Evolutionary conservation across 2,888 invertebrate species (phyloP), one percentile per base, ranked within the genome.

Genomic region (Ditula angustiorana): DNA sequence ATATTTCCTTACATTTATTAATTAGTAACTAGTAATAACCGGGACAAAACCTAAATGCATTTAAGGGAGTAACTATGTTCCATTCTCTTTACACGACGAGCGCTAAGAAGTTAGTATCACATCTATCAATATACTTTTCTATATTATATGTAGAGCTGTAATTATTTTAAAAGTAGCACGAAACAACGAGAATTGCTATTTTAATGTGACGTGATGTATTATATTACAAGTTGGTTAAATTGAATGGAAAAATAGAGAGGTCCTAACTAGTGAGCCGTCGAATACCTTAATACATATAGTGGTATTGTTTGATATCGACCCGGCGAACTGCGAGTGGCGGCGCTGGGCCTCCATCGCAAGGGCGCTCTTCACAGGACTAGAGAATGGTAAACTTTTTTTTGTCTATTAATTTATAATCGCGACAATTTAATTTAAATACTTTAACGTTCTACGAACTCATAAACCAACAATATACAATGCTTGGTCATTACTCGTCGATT

Each of bases 281-380:
- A 5, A 37, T 75, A 74, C 61, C 75, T 81, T 76, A 79, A 59
- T 10, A 46, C n/a, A 16, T 41, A 71, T 68, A 67, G 62, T 71
- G 71, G 74, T 74, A 73, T 66, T 69, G n/a, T 35, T 53, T 16
- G 19, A 49, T 30, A 56, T 33, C 16, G 19, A 53, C 23, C 8
- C 5, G 10, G 23, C 3, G 35, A 53, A 53, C 33, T n/a, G 26
- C 41, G 41, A 56, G 26, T 23, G 23, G 2, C 46, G 46, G 11
- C 26, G 26, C 21, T 26, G n/a, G 26, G 24, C 0, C 23, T 26
- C 24, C 11, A 21, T 16, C 46, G 23, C 55, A 76, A 71, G 76
- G 78, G 74, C 83, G 84, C 84, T 87, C 84, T 87, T 86, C 81
- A 80, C 74, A 80, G 83, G 91, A 91, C 91, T 91, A 91, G 90